Conservation (phyloP, 2,888 invertebrate species). For the Ceratothoa steindachneri region DNA sequence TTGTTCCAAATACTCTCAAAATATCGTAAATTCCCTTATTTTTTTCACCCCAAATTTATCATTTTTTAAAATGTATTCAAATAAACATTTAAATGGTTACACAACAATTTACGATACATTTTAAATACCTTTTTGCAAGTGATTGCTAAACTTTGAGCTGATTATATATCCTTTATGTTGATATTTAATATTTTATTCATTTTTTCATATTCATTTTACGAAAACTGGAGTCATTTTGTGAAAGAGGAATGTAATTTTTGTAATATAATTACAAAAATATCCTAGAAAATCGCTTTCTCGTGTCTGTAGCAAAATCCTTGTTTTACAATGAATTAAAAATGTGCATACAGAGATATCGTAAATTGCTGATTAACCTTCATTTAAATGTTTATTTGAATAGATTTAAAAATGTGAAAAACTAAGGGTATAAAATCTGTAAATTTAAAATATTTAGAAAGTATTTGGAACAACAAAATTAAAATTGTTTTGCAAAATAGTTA, state of each 20-base stretch:
- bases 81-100: too few species aligned
- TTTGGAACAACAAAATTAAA: too few species aligned
- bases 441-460: too few species aligned
- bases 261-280: not conserved
- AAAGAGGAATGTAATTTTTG: too few species aligned
- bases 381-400: too few species aligned
- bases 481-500: too few species aligned
- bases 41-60: not conserved
- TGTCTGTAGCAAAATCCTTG: not conserved
- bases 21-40: not conserved
- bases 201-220: not conserved
- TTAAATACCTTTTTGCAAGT: not conserved
- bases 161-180: too few species aligned
- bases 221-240: not conserved
- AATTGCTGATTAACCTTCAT: too few species aligned
- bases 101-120: not conserved
- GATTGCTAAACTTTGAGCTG: not conserved
- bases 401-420: too few species aligned
- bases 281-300: not conserved
- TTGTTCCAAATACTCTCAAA: not conserved
- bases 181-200: not conserved
- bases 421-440: too few species aligned
- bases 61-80: not conserved
- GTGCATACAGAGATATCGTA: too few species aligned
- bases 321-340: too few species aligned